Evolutionary conservation across 2,797 vertebrate species (phyloP), one percentile per base, ranked within the genome.

Genomic region (Pampus argenteus): DNA sequence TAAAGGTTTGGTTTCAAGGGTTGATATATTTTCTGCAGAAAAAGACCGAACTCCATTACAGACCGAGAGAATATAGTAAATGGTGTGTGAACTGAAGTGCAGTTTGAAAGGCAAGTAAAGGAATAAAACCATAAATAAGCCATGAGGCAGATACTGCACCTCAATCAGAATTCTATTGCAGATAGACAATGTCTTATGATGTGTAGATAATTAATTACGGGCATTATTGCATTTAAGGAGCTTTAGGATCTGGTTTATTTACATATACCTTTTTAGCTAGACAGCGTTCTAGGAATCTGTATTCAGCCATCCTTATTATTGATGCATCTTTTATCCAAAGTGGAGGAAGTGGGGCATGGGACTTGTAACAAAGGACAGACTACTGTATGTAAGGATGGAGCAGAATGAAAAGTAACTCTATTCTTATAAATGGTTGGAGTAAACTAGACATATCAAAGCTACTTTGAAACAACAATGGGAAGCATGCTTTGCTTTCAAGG

Each of bases 351-450:
- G 26, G 60, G 42, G 77, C 66, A 66, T 26, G n/a, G 42, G 64
- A 60, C 18, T 52, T 63, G 44, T 58, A 66, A 85, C 34, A 64
- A 78, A 55, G 9, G 67, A 48, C 44, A 74, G 61, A 67, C 44
- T 29, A n/a, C n/a, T n/a, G n/a, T n/a, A 59, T 60, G 66, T 44
- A 47, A 20, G 71, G 57, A 82, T 69, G 62, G 42, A 56, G 22
- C 26, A 23, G 73, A 82, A 68, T 74, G n/a, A 72, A 76, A 84
- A 80, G 50, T 63, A 56, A 77, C 60, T 42, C n/a, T 55, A 8
- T 26, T 57, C 47, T 75, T 38, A 38, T 17, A 76, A 72, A 31
- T 79, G 65, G 74, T 56, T 69, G 72, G 62, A 9, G 47, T 52
- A 56, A 28, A 75, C 47, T 62, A 44, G 76, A 65, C 59, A 17